A percentile compares a stretch with the other conserved stretches of the same genome.
phyloP scores from a whole-genome alignment of 2,797 vertebrate species.

The Falco columbarius region DNA sequence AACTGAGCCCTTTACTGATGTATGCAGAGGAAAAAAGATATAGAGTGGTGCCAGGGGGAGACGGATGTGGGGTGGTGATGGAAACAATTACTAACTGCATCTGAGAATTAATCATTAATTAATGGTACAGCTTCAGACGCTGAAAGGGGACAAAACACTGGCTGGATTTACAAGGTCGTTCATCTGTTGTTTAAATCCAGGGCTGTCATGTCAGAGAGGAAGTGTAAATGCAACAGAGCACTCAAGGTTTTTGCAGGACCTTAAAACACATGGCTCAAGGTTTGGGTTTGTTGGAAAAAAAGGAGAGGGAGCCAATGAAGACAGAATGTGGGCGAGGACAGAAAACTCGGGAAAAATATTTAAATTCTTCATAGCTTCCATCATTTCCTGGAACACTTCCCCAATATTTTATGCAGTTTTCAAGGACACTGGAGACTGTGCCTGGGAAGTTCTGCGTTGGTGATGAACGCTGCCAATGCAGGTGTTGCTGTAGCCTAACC shows the following conservation, averaged over 20 bases:
- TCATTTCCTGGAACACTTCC: slow-evolving; percentile 39
- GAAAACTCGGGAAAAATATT: slow-evolving; percentile 26
- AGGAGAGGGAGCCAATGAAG: background rate
- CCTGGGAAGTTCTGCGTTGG: background rate
- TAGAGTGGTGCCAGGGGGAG: background rate
- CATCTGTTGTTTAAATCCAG: background rate
- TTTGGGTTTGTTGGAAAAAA: background rate
- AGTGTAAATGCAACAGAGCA: background rate
- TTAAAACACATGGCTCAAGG: background rate
- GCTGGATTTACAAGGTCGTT: background rate
- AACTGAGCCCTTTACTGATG: background rate
- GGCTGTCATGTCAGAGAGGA: background rate
- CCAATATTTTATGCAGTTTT: background rate
- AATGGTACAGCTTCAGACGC: background rate
- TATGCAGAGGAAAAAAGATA: background rate
- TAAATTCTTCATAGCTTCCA: slow-evolving; percentile 40
- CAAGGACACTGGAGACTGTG: background rate
- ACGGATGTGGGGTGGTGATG: background rate
- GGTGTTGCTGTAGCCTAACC: background rate
- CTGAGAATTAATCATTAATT: slow-evolving; percentile 40
- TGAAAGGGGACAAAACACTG: background rate
- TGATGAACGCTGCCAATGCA: background rate
- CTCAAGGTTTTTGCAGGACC: background rate
- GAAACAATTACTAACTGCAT: background rate
- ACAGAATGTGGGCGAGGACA: slow-evolving; percentile 26